phyloP scores from a whole-genome alignment of 2,888 invertebrate genomes.

The Dicyrtoma fusca region DNA sequence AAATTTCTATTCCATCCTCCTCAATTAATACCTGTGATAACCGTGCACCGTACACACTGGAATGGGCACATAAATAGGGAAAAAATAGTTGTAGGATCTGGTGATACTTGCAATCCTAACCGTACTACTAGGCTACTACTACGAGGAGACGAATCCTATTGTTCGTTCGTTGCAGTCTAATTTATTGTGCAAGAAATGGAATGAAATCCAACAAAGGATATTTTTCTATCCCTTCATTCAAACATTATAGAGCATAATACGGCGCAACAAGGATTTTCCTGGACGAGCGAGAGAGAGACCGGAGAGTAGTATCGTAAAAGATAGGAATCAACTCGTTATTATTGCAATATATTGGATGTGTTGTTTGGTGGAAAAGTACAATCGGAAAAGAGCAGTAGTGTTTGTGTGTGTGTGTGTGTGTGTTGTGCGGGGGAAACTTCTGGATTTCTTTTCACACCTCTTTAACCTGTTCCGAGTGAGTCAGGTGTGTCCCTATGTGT shows the following conservation, averaged over 20 bases:
- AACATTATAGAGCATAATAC: too few relatives aligned
- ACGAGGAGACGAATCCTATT: conserved; percentile 39
- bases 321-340: too few relatives aligned
- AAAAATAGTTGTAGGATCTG: neutral
- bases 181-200: conserved; percentile 27
- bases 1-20: too few relatives aligned
- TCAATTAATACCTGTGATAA: too few relatives aligned
- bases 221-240: neutral
- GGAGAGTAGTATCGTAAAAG: too few relatives aligned
- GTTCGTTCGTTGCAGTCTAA: conserved; percentile 35
- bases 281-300: too few relatives aligned
- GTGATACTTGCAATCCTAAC: neutral
- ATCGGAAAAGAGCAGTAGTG: neutral
- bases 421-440: conserved; percentile 14
- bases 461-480: conserved; percentile 25
- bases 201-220: conserved; percentile 33
- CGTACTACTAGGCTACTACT: conserved; percentile 4
- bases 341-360: too few relatives aligned
- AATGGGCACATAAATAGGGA: too few relatives aligned
- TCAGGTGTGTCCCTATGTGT: conserved; percentile 18
- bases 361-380: neutral
- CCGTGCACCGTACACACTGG: too few relatives aligned
- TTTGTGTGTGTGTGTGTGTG: neutral
- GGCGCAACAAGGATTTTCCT: too few relatives aligned
- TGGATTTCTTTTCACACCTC: conserved; percentile 35